Conservation (phyloP, 2,113 vertebrate species). For the Australoheros scitulus region DNA sequence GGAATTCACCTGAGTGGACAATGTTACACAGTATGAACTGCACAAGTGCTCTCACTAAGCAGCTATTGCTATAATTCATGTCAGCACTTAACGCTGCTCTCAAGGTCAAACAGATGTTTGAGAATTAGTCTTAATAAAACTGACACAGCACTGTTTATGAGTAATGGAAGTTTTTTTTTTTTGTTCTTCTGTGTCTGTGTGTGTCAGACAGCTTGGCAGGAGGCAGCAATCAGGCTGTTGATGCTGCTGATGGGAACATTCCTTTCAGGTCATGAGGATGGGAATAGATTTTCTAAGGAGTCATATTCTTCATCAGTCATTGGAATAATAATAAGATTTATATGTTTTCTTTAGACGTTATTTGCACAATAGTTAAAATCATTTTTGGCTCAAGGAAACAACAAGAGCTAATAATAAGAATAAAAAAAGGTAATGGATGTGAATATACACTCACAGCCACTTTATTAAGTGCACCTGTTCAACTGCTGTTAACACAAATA, state of each 20-base stretch:
- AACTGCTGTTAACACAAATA: not conserved
- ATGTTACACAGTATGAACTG: not conserved
- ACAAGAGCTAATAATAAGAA: not conserved
- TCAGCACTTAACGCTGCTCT: constrained; percentile 22
- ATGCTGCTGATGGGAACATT: constrained; percentile 30
- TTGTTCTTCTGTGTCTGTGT: not conserved
- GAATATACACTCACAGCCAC: not conserved
- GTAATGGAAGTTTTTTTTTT: constrained; percentile 12
- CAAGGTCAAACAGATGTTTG: constrained; percentile 54
- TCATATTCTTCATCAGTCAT: constrained; percentile 3
- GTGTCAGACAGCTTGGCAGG: not conserved
- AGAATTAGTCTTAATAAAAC: constrained; percentile 44
- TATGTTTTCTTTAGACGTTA: not conserved
- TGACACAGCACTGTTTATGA: constrained; percentile 5
- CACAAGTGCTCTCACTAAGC: not conserved
- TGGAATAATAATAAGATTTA: not conserved
- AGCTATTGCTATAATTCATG: constrained; percentile 22
- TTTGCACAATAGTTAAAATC: not conserved
- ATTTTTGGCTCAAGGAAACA: not conserved
- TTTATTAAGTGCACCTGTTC: not conserved
- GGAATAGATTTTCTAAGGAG: constrained; percentile 1
- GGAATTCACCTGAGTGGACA: not conserved
- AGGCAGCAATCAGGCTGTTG: constrained; percentile 14
- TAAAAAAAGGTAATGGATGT: not conserved
- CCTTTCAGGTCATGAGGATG: constrained; percentile 36